phyloP scores from a whole-genome alignment of 2,888 invertebrate species.

The Pseudococcus longispinus region DNA sequence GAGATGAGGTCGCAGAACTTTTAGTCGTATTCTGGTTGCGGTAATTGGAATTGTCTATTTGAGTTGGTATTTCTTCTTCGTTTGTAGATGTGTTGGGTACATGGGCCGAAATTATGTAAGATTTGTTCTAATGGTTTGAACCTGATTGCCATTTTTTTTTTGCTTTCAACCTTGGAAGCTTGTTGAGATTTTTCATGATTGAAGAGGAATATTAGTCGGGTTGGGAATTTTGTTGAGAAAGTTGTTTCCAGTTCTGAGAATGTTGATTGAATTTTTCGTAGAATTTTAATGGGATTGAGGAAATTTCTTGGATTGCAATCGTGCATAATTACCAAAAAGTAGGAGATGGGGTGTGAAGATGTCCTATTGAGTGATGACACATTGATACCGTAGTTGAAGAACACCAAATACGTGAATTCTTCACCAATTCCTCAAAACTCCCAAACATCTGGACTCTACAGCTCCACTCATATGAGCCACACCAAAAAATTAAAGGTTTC shows the following conservation, averaged over 20 bases:
- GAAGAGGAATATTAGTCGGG: not conserved
- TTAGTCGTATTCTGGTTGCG: not conserved
- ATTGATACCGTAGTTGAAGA: no score
- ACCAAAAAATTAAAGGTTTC: no score
- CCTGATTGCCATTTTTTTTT: not conserved
- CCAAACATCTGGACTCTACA: no score
- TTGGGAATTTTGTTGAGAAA: not conserved
- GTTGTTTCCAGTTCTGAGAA: not conserved
- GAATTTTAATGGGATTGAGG: not conserved
- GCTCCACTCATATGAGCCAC: no score
- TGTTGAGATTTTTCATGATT: not conserved
- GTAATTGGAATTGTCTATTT: slow-evolving; percentile 1
- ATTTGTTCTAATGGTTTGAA: slow-evolving; percentile 7
- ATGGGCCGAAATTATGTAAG: not conserved
- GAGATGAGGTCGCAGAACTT: slow-evolving; percentile 14
- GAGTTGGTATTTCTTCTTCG: not conserved
- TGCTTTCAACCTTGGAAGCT: not conserved
- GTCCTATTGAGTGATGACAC: no score
- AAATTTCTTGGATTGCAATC: no score
- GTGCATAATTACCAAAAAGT: no score
- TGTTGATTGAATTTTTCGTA: not conserved
- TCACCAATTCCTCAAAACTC: no score
- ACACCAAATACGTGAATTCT: no score
- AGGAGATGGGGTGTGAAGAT: no score
- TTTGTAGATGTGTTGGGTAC: not conserved